Conservation (phyloP, 2,113 vertebrate species). For the Scophthalmus maximus region DNA sequence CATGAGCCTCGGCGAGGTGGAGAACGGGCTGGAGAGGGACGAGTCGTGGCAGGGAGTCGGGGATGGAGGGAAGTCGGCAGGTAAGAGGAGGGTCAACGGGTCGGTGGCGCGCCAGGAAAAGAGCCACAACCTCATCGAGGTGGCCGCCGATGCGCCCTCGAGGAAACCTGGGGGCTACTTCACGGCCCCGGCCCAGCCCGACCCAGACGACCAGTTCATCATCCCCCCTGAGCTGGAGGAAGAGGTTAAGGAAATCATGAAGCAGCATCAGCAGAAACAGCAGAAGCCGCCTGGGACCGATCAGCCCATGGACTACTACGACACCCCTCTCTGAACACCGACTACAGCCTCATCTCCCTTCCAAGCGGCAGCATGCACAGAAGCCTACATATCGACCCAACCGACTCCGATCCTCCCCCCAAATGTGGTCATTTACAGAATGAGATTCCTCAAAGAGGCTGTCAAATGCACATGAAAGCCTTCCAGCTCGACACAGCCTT, state of each 20-base stretch:
- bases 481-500: constrained; percentile 48
- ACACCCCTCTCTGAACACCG: constrained; percentile 91
- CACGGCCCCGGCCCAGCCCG: constrained; percentile 93
- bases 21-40: constrained; percentile 80
- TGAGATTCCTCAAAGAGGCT: constrained; percentile 40
- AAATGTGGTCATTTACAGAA: constrained; percentile 27
- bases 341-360: constrained; percentile 33
- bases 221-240: constrained; percentile 98
- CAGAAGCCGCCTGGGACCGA: constrained; percentile 85
- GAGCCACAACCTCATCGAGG: constrained; percentile 97
- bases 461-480: constrained; percentile 53
- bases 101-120: constrained; percentile 92
- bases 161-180: constrained; percentile 95
- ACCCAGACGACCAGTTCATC: constrained; percentile 98
- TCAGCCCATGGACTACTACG: constrained; percentile 89
- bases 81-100: constrained; percentile 88
- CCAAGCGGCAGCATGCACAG: constrained; percentile 36
- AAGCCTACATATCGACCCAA: background rate
- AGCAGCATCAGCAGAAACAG: constrained; percentile 94
- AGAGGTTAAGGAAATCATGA: constrained; percentile 98
- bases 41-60: constrained; percentile 58
- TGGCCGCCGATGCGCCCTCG: constrained; percentile 90
- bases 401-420: background rate
- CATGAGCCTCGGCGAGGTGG: constrained; percentile 77
- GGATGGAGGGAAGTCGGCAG: constrained; percentile 79